A percentile compares a stretch with the other conserved stretches of the same genome.
Conservation (phyloP, 1,140 invertebrate species). For the Zaprionus gabonicus region DNA sequence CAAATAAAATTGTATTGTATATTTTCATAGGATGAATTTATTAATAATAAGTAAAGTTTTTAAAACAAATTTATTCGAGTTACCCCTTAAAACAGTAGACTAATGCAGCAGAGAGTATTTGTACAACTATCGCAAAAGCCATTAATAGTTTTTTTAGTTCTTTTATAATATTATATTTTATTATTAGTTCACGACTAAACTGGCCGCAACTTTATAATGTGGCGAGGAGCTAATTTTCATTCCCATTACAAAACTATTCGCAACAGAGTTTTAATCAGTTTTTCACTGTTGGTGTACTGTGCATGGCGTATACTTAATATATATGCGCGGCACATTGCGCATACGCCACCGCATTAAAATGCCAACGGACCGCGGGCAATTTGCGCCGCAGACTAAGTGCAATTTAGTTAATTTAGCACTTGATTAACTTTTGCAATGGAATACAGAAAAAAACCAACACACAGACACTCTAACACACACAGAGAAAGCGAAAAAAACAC, state of each 20-base stretch:
- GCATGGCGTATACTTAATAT: slow-evolving; percentile 54
- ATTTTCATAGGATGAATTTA: too few relatives aligned
- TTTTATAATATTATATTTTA: neutral
- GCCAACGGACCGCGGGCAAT: slow-evolving; percentile 47
- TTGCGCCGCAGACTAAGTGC: slow-evolving; percentile 55
- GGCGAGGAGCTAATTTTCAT: slow-evolving; percentile 13
- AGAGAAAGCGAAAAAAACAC: slow-evolving; percentile 28
- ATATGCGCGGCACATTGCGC: slow-evolving; percentile 46
- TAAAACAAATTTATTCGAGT: too few relatives aligned
- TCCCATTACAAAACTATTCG: slow-evolving; percentile 1
- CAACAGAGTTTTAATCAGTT: slow-evolving; percentile 26
- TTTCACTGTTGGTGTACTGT: slow-evolving; percentile 9
- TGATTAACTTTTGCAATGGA: slow-evolving; percentile 68
- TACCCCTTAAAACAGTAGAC: too few relatives aligned
- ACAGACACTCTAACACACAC: neutral
- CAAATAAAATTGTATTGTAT: too few relatives aligned
- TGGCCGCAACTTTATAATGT: slow-evolving; percentile 1
- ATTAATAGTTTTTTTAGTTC: neutral
- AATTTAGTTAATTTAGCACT: slow-evolving; percentile 79
- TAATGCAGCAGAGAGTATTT: too few relatives aligned
- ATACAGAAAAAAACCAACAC: slow-evolving; percentile 8
- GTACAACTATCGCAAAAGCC: neutral
- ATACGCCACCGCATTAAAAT: slow-evolving; percentile 55
- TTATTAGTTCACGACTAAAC: neutral
- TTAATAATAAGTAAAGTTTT: too few relatives aligned